Base-by-base conservation (phyloP, 2,113 vertebrate genomes). In the Ceratotherium simum region DNA sequence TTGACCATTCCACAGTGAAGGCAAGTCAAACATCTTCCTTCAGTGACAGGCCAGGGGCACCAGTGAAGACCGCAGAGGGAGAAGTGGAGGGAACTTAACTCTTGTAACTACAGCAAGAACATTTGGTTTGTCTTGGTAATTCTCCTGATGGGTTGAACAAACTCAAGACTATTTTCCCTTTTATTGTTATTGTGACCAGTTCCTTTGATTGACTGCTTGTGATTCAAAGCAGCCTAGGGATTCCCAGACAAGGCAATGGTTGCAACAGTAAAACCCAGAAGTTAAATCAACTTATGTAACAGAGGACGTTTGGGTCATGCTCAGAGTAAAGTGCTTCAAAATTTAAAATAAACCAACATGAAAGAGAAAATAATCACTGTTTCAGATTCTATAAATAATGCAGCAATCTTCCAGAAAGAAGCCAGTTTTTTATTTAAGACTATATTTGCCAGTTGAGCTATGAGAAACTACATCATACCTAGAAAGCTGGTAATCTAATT, bases 331-430 rank as follows among this genome's bases (percentile, higher is more conserved):
- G 51, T 90, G 46, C 46, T 83, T 80, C 82, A 72, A 82, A 75
- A 64, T 93, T 91, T 91, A 79, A 96, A 96, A 93, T 95, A 93
- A 90, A 92, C 33, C 48, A 87, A n/a, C 36, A 78, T 36, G 16
- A 80, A 96, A 87, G 56, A 96, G 73, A 86, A 90, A 96, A 78
- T 42, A 51, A 65, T 84, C 31, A 14, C 48, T 64, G 60, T 58
- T 96, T 94, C 58, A 78, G 91, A 96, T 56, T 88, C 54, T 54
- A 82, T 94, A 96, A 98, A 97, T 97, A 96, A 96, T 93, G 65
- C 39, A 96, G 39, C 60, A 64, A 67, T 81, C 27, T 90, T 96
- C 70, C 36, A 84, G 73, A 76, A 95, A 92, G 79, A 96, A 96
- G 76, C 2, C 56, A 39, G 25, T 78, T 91, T 96, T 97, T 94